A percentile compares a stretch with the other conserved stretches of the same genome.
phyloP scores from a whole-genome alignment of 2,797 vertebrate species.

The Cephalopachus bancanus region DNA sequence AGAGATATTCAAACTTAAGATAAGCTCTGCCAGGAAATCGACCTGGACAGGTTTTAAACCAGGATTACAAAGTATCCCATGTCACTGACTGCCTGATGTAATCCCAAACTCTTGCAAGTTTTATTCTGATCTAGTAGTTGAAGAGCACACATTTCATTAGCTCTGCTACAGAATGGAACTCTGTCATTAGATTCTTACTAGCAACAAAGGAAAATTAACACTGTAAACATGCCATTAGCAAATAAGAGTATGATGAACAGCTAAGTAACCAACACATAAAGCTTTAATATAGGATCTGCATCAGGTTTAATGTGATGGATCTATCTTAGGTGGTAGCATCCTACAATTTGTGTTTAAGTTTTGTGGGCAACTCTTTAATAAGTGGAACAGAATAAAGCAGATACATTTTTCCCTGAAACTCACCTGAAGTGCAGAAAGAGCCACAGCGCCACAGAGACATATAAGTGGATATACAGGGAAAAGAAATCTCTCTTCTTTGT shows the following conservation, averaged over 20 bases:
- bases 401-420: constrained; percentile 25
- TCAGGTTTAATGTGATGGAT: not conserved
- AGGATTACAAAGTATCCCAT: constrained; percentile 6
- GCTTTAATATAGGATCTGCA: constrained; percentile 3
- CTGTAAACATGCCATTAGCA: not conserved
- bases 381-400: constrained; percentile 13
- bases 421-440: constrained; percentile 97
- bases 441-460: constrained; percentile 96
- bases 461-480: constrained; percentile 98
- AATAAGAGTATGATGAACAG: constrained; percentile 22
- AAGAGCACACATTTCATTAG: constrained; percentile 34
- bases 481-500: constrained; percentile 98
- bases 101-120: constrained; percentile 41
- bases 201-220: constrained; percentile 51
- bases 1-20: constrained; percentile 29
- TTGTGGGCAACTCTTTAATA: constrained; percentile 27
- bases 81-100: not conserved
- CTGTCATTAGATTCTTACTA: constrained; percentile 5
- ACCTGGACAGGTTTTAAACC: constrained; percentile 10
- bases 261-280: constrained; percentile 38
- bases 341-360: constrained; percentile 47
- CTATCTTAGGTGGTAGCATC: not conserved
- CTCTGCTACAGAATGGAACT: not conserved
- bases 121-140: not conserved
- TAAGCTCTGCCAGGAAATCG: constrained; percentile 50